These are phyloP conservation scores for Acromyrmex echinatior DNA, from an alignment of 1,140 invertebrate genomes.

Conservation along the genomic window DNA sequence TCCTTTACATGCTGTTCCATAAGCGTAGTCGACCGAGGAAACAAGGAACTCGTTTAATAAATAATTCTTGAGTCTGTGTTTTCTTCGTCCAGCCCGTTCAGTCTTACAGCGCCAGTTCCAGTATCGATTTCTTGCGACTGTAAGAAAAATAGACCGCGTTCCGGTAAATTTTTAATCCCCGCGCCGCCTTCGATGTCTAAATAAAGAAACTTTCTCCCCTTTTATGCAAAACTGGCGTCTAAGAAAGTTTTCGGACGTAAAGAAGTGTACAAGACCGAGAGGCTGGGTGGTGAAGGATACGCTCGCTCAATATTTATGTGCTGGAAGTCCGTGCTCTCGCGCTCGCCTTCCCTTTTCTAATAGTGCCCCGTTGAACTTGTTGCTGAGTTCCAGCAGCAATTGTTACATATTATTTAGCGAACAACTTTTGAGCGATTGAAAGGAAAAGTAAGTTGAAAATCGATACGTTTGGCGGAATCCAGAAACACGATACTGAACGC, in stretches of 20 bases:
- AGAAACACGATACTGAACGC: background rate
- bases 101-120: constrained; percentile 25
- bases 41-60: constrained; percentile 51
- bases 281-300: constrained; percentile 63
- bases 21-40: constrained; percentile 25
- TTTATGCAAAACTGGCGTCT: constrained; percentile 70
- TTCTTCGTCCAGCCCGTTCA: constrained; percentile 25
- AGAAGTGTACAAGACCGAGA: constrained; percentile 58
- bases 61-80: constrained; percentile 49
- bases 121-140: constrained; percentile 51
- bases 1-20: constrained; percentile 45
- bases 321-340: constrained; percentile 49
- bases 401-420: constrained; percentile 41
- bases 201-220: constrained; percentile 67
- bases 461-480: background rate
- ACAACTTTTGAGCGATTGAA: constrained; percentile 17
- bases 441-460: constrained; percentile 41
- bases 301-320: constrained; percentile 72
- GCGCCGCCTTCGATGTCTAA: constrained; percentile 62
- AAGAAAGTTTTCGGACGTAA: constrained; percentile 69
- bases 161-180: constrained; percentile 67
- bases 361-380: constrained; percentile 64
- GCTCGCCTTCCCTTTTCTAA: constrained; percentile 47
- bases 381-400: constrained; percentile 53
- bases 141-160: constrained; percentile 59